These are phyloP conservation scores for Dryocosmus kuriphilus DNA, from an alignment of 2,888 invertebrate species.

Conservation along the genomic window DNA sequence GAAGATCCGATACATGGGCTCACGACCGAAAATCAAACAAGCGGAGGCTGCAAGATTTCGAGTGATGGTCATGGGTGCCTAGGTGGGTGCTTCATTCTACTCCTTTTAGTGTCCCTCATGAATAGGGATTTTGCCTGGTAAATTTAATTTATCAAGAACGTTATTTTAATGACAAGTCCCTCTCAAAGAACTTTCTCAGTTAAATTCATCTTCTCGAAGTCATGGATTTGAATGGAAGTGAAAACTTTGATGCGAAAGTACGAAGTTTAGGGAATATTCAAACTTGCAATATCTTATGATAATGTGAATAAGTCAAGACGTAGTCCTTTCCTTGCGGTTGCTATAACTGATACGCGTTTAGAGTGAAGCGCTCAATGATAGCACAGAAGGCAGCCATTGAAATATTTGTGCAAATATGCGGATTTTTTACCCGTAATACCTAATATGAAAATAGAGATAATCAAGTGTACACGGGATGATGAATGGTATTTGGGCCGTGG, in stretches of 20 bases:
- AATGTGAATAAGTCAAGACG: not conserved
- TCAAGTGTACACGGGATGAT: too few relatives aligned
- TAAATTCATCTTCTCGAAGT: not conserved
- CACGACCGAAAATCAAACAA: constrained; percentile 72
- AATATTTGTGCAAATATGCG: not conserved
- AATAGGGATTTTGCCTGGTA: constrained; percentile 48
- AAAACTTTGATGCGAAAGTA: constrained; percentile 10
- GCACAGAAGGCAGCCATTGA: not conserved
- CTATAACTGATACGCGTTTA: not conserved
- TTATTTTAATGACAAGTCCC: not conserved
- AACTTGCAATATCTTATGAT: constrained; percentile 13
- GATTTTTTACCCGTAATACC: not conserved
- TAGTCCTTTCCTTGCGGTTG: not conserved
- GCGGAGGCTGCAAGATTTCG: constrained; percentile 64
- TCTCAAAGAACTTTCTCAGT: not conserved
- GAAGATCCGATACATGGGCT: constrained; percentile 70
- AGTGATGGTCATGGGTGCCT: constrained; percentile 69
- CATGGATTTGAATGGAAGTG: not conserved
- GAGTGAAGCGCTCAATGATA: not conserved
- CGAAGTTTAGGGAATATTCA: not conserved
- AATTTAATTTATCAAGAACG: constrained; percentile 24
- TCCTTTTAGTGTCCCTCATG: constrained; percentile 66
- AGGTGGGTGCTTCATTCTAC: constrained; percentile 75
- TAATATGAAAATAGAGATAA: not conserved
- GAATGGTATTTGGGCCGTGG: too few relatives aligned